Evolutionary conservation across 2,797 vertebrate species (phyloP).

Genomic region (Coendou prehensilis): DNA sequence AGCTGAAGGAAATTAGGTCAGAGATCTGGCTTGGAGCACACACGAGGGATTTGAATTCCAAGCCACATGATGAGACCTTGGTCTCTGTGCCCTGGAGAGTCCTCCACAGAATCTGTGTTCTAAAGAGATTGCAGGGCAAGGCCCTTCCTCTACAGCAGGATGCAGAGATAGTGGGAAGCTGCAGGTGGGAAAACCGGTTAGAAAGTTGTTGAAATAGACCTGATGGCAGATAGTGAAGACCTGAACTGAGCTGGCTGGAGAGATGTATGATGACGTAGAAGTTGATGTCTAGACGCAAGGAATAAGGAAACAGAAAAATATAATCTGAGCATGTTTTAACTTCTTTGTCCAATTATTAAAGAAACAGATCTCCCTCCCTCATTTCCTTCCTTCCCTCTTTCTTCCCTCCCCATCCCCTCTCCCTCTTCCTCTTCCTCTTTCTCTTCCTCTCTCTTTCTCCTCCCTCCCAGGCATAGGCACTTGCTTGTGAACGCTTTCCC

Average conservation of each 20-base stretch:
- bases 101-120: neutral
- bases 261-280: neutral
- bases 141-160: neutral
- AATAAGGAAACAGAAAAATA: neutral
- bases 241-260: neutral
- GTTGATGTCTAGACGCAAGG: neutral
- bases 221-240: neutral
- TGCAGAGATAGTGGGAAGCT: neutral
- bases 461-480: neutral
- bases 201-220: slow-evolving; percentile 31
- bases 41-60: neutral
- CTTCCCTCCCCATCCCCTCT: neutral
- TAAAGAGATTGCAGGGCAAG: neutral
- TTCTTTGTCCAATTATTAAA: neutral
- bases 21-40: neutral
- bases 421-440: too few species aligned
- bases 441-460: too few species aligned
- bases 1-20: neutral
- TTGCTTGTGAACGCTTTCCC: neutral
- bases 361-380: neutral
- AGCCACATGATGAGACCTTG: neutral
- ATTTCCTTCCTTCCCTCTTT: too few species aligned
- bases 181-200: neutral
- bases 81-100: neutral
- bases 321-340: neutral